These are phyloP conservation scores for Cephus nigrinus DNA, from an alignment of 2,888 invertebrate species.

Conservation along the genomic window DNA sequence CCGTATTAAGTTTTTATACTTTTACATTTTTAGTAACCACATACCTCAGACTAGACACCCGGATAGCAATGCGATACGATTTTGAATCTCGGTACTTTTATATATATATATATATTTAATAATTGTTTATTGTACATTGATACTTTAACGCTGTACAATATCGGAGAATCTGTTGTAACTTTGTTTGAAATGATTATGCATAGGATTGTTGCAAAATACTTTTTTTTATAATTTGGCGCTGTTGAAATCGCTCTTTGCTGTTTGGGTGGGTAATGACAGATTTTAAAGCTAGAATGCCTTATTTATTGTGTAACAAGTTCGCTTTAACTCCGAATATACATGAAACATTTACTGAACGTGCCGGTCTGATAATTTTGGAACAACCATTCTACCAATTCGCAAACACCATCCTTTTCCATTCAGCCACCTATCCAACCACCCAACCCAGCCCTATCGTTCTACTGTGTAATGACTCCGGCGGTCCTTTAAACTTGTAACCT, in stretches of 20 bases:
- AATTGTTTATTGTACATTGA: background rate
- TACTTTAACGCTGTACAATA: background rate
- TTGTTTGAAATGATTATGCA: background rate
- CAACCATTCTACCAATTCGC: constrained; percentile 31
- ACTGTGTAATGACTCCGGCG: background rate
- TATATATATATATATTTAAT: background rate
- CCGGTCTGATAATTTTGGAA: constrained; percentile 55
- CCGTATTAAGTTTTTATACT: constrained; percentile 64
- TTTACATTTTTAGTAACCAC: constrained; percentile 64
- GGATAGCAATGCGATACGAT: constrained; percentile 16
- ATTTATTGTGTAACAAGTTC: constrained; percentile 36
- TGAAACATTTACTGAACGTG: constrained; percentile 39
- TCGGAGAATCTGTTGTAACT: background rate
- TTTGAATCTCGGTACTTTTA: background rate
- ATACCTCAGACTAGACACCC: constrained; percentile 60
- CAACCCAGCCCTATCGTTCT: constrained; percentile 15
- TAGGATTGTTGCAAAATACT: background rate
- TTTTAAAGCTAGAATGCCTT: constrained; percentile 30
- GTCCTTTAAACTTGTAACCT: background rate
- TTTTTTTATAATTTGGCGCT: background rate
- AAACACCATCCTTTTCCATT: constrained; percentile 24
- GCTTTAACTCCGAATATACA: constrained; percentile 16
- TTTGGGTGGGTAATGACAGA: constrained; percentile 19
- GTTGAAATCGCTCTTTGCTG: constrained; percentile 16
- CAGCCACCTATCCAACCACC: constrained; percentile 12